Evolutionary conservation across 2,797 vertebrate genomes (phyloP).

Genomic region (Echeneis naucrates): DNA sequence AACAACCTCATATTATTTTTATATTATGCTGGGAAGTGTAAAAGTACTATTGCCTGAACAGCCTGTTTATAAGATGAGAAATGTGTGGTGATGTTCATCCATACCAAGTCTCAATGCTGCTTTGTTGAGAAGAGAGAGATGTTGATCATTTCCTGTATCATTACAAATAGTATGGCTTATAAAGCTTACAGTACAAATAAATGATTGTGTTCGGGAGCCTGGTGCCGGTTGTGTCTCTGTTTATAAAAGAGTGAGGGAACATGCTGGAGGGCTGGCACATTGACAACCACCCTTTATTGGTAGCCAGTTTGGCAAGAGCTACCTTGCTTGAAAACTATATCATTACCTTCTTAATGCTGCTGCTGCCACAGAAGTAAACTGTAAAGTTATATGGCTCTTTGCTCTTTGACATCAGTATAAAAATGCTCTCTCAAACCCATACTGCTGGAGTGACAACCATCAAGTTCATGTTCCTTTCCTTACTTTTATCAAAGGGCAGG

Average conservation of each 20-base stretch:
- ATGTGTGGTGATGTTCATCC: constrained; percentile 16
- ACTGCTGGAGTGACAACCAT: constrained; percentile 60
- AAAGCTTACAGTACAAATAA: constrained; percentile 44
- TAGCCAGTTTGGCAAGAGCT: constrained; percentile 49
- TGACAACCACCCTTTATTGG: constrained; percentile 12
- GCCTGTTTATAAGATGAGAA: constrained; percentile 2
- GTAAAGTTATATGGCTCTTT: constrained; percentile 66
- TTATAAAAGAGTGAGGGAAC: constrained; percentile 29
- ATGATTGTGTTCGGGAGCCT: constrained; percentile 23
- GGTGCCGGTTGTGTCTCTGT: constrained; percentile 16
- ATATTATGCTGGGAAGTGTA: constrained; percentile 15
- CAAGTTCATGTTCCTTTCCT: constrained; percentile 43
- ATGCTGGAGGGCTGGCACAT: constrained; percentile 27
- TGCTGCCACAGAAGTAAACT: constrained; percentile 60
- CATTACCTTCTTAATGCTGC: constrained; percentile 28
- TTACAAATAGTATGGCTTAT: constrained; percentile 55
- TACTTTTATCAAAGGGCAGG: constrained; percentile 42
- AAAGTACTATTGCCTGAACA: constrained; percentile 23
- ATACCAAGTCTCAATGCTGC: constrained; percentile 5
- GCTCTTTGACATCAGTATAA: constrained; percentile 54
- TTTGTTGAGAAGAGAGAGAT: constrained; percentile 17
- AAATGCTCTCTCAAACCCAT: constrained; percentile 43
- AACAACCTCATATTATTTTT: constrained; percentile 7
- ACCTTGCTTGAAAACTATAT: constrained; percentile 48
- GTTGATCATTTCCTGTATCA: constrained; percentile 22